Evolutionary conservation across 1,140 invertebrate species (phyloP).

Genomic region (Drosophila arawakana): DNA sequence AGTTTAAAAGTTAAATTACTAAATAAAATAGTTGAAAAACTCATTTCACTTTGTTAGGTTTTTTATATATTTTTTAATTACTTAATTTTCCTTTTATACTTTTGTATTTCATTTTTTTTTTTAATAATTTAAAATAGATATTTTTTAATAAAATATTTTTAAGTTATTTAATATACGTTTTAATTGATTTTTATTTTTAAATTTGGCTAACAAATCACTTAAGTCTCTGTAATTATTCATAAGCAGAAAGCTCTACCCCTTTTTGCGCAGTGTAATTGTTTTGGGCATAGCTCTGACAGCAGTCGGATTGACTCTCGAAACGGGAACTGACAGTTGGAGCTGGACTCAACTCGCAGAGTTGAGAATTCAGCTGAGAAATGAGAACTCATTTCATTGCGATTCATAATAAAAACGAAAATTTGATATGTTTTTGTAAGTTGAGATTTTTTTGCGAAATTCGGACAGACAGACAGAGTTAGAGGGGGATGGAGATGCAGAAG

Average conservation of each 20-base stretch:
- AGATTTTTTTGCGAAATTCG: slow-evolving; percentile 68
- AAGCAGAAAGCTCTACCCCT: neutral
- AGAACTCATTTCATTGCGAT: slow-evolving; percentile 51
- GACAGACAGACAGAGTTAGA: slow-evolving; percentile 15
- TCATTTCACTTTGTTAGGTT: no score
- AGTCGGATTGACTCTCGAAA: slow-evolving; percentile 29
- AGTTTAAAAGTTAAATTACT: no score
- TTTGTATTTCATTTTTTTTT: no score
- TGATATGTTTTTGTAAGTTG: slow-evolving; percentile 81
- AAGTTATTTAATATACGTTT: no score
- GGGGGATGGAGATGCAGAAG: neutral
- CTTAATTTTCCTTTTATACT: no score
- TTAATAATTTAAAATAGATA: no score
- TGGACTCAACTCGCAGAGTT: slow-evolving; percentile 12
- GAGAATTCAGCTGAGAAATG: neutral
- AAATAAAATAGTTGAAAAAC: no score
- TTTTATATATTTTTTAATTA: no score
- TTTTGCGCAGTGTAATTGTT: slow-evolving; percentile 23
- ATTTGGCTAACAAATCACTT: no score
- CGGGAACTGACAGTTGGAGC: slow-evolving; percentile 26
- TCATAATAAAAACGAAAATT: slow-evolving; percentile 79
- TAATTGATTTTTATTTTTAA: no score
- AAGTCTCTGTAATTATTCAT: neutral
- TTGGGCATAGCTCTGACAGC: slow-evolving; percentile 1
- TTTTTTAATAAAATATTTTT: no score